Conservation (phyloP, 2,888 invertebrate genomes). For the Chrysodeixis includens region DNA sequence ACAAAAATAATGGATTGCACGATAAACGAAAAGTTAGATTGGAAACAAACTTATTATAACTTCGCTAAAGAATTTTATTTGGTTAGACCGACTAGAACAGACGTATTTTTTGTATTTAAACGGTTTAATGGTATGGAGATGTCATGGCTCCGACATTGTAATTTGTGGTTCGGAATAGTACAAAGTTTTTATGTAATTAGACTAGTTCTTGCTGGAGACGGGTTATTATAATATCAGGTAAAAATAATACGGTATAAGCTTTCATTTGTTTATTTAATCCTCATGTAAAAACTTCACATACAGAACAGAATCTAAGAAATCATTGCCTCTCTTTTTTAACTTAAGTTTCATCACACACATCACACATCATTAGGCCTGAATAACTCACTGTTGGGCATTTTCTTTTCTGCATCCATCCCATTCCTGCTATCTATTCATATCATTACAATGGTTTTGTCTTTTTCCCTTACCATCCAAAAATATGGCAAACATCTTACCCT, state of each 20-base stretch:
- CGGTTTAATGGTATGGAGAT: background rate
- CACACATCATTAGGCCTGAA: too few species aligned
- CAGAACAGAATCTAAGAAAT: too few species aligned
- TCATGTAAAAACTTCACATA: background rate
- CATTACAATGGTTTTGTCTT: too few species aligned
- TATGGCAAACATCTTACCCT: too few species aligned
- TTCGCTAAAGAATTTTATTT: conserved; percentile 61
- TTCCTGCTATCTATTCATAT: too few species aligned
- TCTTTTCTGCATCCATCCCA: too few species aligned
- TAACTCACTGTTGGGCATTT: too few species aligned
- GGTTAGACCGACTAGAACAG: conserved; percentile 55
- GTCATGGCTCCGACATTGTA: background rate
- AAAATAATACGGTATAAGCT: background rate
- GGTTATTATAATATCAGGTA: background rate
- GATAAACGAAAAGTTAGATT: conserved; percentile 76
- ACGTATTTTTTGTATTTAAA: conserved; percentile 24
- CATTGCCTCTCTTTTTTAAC: too few species aligned
- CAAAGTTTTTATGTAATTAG: background rate
- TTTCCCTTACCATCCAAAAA: too few species aligned
- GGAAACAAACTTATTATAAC: conserved; percentile 67
- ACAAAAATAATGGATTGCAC: conserved; percentile 70
- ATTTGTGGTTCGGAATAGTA: background rate
- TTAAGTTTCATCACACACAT: too few species aligned
- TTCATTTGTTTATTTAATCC: background rate
- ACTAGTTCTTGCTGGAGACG: background rate